Evolutionary conservation across 2,797 vertebrate genomes (phyloP).

Genomic region (Sebastes oblongus): DNA sequence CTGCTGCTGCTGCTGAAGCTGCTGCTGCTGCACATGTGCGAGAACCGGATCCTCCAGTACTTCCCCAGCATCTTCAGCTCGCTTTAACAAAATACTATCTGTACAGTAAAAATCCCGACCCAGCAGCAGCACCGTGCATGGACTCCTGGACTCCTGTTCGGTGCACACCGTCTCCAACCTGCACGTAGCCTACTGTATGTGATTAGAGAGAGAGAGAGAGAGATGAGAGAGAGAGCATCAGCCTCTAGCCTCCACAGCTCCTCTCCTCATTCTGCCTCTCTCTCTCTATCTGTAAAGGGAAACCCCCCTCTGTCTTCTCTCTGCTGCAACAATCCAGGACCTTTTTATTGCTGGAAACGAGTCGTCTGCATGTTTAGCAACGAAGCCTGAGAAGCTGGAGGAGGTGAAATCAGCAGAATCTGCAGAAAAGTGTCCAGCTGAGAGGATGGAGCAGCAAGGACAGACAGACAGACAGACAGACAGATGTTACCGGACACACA

Average conservation of each 20-base stretch:
- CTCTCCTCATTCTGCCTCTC: conserved; percentile 2
- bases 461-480: background rate
- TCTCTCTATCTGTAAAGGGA: background rate
- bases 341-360: background rate
- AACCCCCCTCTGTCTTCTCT: conserved; percentile 14
- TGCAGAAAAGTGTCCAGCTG: background rate
- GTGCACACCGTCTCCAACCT: conserved; percentile 46
- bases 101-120: conserved; percentile 26
- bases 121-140: conserved; percentile 7
- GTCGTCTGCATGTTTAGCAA: background rate
- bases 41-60: conserved; percentile 60
- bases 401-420: background rate
- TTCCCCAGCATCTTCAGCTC: conserved; percentile 80
- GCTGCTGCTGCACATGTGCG: conserved; percentile 73
- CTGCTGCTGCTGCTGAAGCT: conserved; percentile 48
- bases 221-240: conserved; percentile 56
- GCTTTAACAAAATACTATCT: background rate
- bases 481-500: background rate
- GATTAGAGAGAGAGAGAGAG: conserved; percentile 57
- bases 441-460: background rate
- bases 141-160: conserved; percentile 21
- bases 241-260: background rate
- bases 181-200: conserved; percentile 57
- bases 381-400: background rate
- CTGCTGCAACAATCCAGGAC: conserved; percentile 20